These are phyloP conservation scores for Troides oblongomaculatus DNA, from an alignment of 2,888 invertebrate genomes.

Conservation along the genomic window DNA sequence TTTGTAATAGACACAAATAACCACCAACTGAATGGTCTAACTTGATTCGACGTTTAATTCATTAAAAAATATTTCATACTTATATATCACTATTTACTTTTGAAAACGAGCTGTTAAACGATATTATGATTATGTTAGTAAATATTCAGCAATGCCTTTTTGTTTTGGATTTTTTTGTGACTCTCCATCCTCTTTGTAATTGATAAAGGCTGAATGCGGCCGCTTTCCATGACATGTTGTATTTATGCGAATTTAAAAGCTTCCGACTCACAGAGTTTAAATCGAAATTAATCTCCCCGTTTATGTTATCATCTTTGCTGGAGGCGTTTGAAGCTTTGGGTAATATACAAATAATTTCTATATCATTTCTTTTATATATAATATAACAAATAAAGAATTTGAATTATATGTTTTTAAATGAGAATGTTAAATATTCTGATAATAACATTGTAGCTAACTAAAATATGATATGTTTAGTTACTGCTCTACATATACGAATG, in stretches of 20 bases:
- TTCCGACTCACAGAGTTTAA: slow-evolving; percentile 64
- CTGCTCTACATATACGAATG: too few relatives aligned
- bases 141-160: slow-evolving; percentile 60
- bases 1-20: too few relatives aligned
- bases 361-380: too few relatives aligned
- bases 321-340: slow-evolving; percentile 36
- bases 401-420: too few relatives aligned
- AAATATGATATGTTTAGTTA: too few relatives aligned
- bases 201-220: slow-evolving; percentile 69
- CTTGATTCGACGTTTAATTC: too few relatives aligned
- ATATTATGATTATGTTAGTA: slow-evolving; percentile 33
- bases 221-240: slow-evolving; percentile 67
- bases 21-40: too few relatives aligned
- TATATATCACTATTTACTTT: background rate
- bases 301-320: slow-evolving; percentile 56
- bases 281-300: slow-evolving; percentile 66
- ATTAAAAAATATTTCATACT: background rate
- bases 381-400: too few relatives aligned
- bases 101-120: background rate
- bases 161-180: slow-evolving; percentile 54
- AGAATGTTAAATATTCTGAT: too few relatives aligned
- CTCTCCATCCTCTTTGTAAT: slow-evolving; percentile 61
- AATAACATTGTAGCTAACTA: too few relatives aligned
- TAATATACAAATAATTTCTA: background rate
- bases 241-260: slow-evolving; percentile 77